Evolutionary conservation across 1,140 invertebrate species (phyloP).

Genomic region (Sinella curviseta): DNA sequence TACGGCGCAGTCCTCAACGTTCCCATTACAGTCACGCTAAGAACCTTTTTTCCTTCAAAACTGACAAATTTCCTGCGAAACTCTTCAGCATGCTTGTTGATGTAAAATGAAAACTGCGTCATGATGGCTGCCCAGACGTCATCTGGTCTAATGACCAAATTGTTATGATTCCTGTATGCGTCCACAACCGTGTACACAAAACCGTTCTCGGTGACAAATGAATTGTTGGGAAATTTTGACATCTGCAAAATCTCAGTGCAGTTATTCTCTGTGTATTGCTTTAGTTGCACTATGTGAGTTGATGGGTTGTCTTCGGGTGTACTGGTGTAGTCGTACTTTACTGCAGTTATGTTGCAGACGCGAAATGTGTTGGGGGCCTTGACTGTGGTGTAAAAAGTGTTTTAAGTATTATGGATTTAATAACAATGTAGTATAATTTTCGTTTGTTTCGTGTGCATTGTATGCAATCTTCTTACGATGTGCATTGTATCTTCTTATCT

Average conservation of each 20-base stretch:
- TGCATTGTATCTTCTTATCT: no score
- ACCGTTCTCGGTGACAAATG: slow-evolving; percentile 15
- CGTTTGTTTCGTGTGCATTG: no score
- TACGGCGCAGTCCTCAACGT: not conserved
- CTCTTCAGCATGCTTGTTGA: slow-evolving; percentile 35
- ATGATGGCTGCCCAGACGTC: slow-evolving; percentile 39
- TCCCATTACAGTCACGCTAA: slow-evolving; percentile 1
- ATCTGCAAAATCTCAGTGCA: slow-evolving; percentile 30
- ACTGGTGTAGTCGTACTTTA: no score
- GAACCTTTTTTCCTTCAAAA: slow-evolving; percentile 40
- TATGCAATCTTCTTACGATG: no score
- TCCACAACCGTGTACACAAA: slow-evolving; percentile 31
- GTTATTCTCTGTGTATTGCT: not conserved
- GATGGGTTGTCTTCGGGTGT: not conserved
- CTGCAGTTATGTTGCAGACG: no score
- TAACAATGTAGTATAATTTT: no score
- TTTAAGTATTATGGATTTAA: no score
- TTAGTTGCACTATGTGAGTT: not conserved
- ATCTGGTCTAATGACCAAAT: slow-evolving; percentile 37
- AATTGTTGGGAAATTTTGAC: slow-evolving; percentile 13
- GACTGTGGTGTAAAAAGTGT: no score
- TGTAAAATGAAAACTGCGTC: slow-evolving; percentile 39
- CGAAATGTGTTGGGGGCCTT: no score
- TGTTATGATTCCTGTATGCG: slow-evolving; percentile 30
- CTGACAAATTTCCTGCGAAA: slow-evolving; percentile 36